A percentile compares a stretch with the other conserved stretches of the same genome.
phyloP scores from a whole-genome alignment of 2,113 vertebrate species.

The Hippocampus barbouri region DNA sequence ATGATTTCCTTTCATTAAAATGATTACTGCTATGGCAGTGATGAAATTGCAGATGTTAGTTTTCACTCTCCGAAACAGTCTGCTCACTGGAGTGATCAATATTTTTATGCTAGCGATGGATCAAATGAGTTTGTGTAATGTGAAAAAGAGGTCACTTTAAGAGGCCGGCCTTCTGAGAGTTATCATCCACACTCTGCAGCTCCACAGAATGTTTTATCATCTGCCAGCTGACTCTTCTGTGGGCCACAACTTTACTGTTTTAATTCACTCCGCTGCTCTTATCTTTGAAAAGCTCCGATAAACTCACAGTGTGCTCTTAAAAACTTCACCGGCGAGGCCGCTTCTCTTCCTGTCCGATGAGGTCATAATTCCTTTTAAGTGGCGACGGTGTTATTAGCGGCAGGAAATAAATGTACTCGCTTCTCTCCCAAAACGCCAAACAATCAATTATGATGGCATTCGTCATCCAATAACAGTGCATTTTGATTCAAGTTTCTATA shows the following conservation, averaged over 20 bases:
- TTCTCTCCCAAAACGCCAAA: neutral
- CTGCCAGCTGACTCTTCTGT: slow-evolving; percentile 3
- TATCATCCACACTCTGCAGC: neutral
- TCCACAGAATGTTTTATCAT: slow-evolving; percentile 4
- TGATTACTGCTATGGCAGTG: slow-evolving; percentile 6
- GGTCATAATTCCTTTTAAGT: slow-evolving; percentile 11
- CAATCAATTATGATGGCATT: slow-evolving; percentile 1
- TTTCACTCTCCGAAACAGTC: slow-evolving; percentile 4
- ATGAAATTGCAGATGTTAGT: slow-evolving; percentile 15
- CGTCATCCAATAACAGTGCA: neutral
- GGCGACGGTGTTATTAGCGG: slow-evolving; percentile 1
- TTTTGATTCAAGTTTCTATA: neutral
- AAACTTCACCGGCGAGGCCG: slow-evolving; percentile 2
- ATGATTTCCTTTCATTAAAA: slow-evolving; percentile 7
- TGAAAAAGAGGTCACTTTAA: slow-evolving; percentile 9
- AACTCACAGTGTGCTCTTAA: slow-evolving; percentile 1
- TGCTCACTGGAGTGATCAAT: slow-evolving; percentile 1
- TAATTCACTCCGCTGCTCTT: slow-evolving; percentile 2
- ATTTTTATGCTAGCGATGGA: slow-evolving; percentile 7
- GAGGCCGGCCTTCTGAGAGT: neutral
- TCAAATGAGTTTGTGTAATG: slow-evolving; percentile 6
- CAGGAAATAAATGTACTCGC: neutral
- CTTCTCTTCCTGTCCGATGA: neutral
- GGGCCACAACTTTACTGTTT: slow-evolving; percentile 14
- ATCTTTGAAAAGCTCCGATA: slow-evolving; percentile 15